Conservation (phyloP, 1,140 invertebrate species). For the Ruditapes philippinarum region DNA sequence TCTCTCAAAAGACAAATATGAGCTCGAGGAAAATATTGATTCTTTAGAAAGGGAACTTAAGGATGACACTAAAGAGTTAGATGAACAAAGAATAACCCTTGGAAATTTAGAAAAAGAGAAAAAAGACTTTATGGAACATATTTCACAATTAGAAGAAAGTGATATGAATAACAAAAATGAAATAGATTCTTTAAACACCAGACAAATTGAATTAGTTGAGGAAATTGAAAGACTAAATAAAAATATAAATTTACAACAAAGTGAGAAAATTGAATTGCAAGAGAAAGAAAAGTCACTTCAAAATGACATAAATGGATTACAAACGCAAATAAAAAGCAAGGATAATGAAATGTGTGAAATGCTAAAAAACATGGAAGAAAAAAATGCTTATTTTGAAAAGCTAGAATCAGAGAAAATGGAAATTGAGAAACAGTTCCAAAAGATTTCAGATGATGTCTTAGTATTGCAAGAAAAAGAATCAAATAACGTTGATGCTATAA, state of each 20-base stretch:
- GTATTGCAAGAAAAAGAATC: conserved; percentile 53
- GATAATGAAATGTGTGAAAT: background rate
- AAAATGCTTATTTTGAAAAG: background rate
- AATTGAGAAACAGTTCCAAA: conserved; percentile 42
- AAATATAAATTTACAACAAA: background rate
- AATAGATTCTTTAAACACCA: background rate
- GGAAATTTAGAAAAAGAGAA: conserved; percentile 20
- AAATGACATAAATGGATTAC: background rate
- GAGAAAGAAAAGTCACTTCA: background rate
- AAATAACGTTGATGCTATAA: conserved; percentile 57
- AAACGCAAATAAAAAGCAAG: background rate
- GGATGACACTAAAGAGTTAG: background rate
- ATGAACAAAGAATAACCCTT: conserved; percentile 12
- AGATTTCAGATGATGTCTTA: conserved; percentile 35
- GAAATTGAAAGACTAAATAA: background rate
- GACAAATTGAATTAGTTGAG: background rate
- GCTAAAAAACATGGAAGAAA: background rate
- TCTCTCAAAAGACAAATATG: conserved; percentile 40
- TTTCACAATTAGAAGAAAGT: background rate
- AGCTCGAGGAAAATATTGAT: conserved; percentile 44
- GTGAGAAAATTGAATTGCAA: conserved; percentile 22
- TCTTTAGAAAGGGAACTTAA: conserved; percentile 26
- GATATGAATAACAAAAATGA: conserved; percentile 30
- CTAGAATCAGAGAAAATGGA: conserved; percentile 27
- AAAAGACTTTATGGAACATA: background rate